phyloP scores from a whole-genome alignment of 2,888 invertebrate genomes.

The Cantharis flavilabris region DNA sequence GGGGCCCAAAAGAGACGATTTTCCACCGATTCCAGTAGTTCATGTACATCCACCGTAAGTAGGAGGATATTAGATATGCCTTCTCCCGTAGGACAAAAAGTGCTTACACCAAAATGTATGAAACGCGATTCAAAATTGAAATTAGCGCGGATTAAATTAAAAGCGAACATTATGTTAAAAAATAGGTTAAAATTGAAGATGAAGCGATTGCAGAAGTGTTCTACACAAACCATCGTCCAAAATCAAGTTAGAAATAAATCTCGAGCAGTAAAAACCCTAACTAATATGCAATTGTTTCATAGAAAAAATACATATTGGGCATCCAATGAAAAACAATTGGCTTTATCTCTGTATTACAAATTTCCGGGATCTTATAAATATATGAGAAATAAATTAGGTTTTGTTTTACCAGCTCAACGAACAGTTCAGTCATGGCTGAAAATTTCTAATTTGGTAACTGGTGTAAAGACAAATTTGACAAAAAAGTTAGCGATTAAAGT shows the following conservation, averaged over 20 bases:
- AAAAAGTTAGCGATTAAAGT: too few species aligned
- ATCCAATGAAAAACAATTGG: slow-evolving; percentile 36
- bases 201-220: not conserved
- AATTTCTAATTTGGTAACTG: too few species aligned
- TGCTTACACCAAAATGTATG: not conserved
- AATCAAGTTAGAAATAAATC: slow-evolving; percentile 6
- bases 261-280: slow-evolving; percentile 5
- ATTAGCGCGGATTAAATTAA: not conserved
- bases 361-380: slow-evolving; percentile 36
- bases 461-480: too few species aligned
- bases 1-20: too few species aligned
- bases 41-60: not conserved
- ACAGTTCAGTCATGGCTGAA: too few species aligned
- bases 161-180: not conserved
- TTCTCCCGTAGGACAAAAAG: not conserved
- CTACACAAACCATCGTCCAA: not conserved
- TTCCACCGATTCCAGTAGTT: too few species aligned
- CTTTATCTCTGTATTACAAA: slow-evolving; percentile 38
- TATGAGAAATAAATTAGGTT: slow-evolving; percentile 30
- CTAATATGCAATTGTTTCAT: slow-evolving; percentile 16
- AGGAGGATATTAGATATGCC: not conserved
- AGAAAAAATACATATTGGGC: slow-evolving; percentile 32
- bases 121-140: not conserved
- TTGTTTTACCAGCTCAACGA: slow-evolving; percentile 5
- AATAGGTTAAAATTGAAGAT: not conserved